Conservation (phyloP, 2,888 invertebrate genomes). For the Nomada fabriciana region DNA sequence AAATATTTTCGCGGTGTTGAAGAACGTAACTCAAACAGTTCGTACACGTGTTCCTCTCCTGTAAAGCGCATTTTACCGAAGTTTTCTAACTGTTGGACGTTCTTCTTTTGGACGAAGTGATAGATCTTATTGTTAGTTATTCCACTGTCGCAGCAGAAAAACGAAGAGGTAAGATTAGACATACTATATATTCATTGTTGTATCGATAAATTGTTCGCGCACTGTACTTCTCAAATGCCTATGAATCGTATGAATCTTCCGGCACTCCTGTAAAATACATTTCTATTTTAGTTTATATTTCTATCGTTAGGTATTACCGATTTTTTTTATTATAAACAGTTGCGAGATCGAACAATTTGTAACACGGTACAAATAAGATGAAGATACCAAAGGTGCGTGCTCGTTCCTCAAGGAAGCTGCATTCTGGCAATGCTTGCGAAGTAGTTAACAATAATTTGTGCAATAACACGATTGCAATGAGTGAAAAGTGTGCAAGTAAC, state of each 20-base stretch:
- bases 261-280: background rate
- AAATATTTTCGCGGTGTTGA: slow-evolving; percentile 31
- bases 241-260: background rate
- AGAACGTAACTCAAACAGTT: too few species aligned
- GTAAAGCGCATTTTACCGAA: background rate
- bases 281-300: background rate
- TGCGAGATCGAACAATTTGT: background rate
- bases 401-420: too few species aligned
- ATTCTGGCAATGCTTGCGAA: background rate
- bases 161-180: background rate
- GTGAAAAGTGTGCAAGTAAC: background rate
- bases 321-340: background rate
- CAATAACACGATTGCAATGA: background rate
- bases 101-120: too few species aligned
- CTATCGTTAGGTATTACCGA: background rate
- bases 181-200: too few species aligned
- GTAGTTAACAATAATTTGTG: background rate
- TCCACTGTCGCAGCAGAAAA: background rate
- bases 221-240: background rate
- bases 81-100: background rate
- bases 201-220: background rate
- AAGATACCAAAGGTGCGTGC: background rate
- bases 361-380: background rate
- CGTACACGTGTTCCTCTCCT: background rate
- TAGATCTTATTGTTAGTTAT: background rate